Evolutionary conservation across 2,113 vertebrate genomes (phyloP).

Genomic region (Pimephales promelas): DNA sequence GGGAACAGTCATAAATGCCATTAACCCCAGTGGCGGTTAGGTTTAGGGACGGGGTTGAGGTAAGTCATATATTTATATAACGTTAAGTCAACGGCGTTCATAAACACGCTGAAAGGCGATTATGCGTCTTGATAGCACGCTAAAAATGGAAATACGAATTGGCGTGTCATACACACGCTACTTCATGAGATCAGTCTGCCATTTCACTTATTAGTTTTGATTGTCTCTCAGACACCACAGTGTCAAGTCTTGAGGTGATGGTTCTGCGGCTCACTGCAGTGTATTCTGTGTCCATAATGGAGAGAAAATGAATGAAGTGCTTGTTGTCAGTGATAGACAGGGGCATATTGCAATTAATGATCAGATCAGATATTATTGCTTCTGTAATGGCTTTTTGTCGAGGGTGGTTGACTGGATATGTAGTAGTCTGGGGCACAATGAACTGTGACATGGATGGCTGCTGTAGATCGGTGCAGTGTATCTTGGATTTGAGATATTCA

Average conservation of each 20-base stretch:
- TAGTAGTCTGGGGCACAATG: slow-evolving; percentile 2
- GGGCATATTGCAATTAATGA: slow-evolving; percentile 49
- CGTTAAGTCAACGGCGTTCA: no score
- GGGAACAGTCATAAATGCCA: no score
- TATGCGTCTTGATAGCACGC: no score
- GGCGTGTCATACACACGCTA: no score
- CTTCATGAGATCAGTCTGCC: no score
- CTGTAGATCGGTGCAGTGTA: not conserved
- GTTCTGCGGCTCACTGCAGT: slow-evolving; percentile 34
- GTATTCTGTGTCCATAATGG: slow-evolving; percentile 39
- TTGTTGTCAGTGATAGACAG: slow-evolving; percentile 42
- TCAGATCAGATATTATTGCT: slow-evolving; percentile 47
- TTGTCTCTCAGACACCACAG: slow-evolving; percentile 37
- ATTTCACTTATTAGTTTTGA: slow-evolving; percentile 42
- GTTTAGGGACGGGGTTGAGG: no score
- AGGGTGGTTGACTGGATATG: slow-evolving; percentile 34
- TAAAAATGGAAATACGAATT: no score
- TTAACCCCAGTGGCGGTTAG: no score
- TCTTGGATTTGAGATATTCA: slow-evolving; percentile 43
- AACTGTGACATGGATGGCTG: slow-evolving; percentile 48
- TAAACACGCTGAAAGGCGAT: no score
- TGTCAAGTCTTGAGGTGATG: slow-evolving; percentile 36
- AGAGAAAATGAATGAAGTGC: slow-evolving; percentile 40
- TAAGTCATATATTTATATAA: no score
- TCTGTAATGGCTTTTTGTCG: slow-evolving; percentile 48